Conservation (phyloP, 2,113 vertebrate genomes). For the Cochlearius cochlearius region DNA sequence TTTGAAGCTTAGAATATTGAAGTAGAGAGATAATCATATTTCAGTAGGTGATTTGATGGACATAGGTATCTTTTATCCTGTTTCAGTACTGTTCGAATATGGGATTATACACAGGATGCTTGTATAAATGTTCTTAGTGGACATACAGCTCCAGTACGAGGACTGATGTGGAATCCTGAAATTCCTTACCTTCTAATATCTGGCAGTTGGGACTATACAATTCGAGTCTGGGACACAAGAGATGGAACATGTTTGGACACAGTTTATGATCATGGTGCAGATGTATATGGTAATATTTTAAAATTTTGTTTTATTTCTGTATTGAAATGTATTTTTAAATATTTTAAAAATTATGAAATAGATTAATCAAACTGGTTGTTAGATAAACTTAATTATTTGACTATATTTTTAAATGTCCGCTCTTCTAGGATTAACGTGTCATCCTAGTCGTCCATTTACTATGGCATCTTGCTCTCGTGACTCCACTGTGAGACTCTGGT, state of each 20-base stretch:
- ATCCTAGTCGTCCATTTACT: constrained; percentile 91
- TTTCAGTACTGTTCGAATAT: constrained; percentile 92
- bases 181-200: constrained; percentile 93
- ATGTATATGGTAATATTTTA: constrained; percentile 89
- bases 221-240: constrained; percentile 95
- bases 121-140: constrained; percentile 92
- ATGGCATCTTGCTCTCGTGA: constrained; percentile 97
- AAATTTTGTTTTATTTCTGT: neutral
- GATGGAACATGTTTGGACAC: constrained; percentile 92
- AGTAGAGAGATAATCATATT: neutral
- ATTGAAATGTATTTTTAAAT: neutral
- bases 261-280: constrained; percentile 92
- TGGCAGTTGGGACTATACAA: constrained; percentile 98
- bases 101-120: constrained; percentile 97
- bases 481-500: constrained; percentile 97
- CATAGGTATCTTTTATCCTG: neutral
- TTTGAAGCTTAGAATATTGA: neutral
- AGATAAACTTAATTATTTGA: neutral
- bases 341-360: neutral
- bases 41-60: neutral
- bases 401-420: neutral
- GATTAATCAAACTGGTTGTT: neutral
- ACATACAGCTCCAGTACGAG: constrained; percentile 91
- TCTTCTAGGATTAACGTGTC: constrained; percentile 87
- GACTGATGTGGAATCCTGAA: constrained; percentile 96